These are phyloP conservation scores for Acrocephalus arundinaceus DNA, from an alignment of 2,113 vertebrate genomes.

Conservation along the genomic window DNA sequence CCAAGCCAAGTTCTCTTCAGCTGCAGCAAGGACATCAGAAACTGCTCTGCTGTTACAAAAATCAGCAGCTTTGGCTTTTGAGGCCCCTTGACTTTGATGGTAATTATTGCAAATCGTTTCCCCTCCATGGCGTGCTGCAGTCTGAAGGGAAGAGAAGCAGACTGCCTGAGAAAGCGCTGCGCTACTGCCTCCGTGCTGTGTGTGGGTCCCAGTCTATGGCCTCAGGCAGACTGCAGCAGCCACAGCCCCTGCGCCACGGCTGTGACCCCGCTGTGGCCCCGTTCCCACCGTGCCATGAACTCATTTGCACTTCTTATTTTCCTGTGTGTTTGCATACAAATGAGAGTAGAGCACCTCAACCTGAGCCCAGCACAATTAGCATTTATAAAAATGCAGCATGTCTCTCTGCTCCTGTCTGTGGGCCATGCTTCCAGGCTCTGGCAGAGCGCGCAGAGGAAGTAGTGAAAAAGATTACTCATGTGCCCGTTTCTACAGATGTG, in stretches of 20 bases:
- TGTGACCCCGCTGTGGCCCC: fast-evolving
- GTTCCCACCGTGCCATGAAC: not conserved
- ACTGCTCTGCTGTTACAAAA: not conserved
- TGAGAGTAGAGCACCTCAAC: not conserved
- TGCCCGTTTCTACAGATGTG: not conserved
- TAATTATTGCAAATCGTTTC: not conserved
- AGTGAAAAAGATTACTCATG: not conserved
- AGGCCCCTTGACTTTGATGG: not conserved
- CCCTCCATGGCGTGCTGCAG: too few relatives aligned
- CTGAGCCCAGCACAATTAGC: not conserved
- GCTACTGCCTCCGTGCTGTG: fast-evolving
- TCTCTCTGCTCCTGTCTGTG: not conserved
- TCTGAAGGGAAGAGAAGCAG: not conserved
- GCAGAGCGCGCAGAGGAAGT: not conserved
- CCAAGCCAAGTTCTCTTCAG: not conserved
- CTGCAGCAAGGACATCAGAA: not conserved
- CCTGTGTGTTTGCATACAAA: not conserved
- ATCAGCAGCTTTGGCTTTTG: not conserved
- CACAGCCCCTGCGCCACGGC: fast-evolving
- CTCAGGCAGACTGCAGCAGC: not conserved
- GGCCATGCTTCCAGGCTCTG: not conserved
- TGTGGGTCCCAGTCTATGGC: fast-evolving
- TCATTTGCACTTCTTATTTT: not conserved
- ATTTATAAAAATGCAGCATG: not conserved
- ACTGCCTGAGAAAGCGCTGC: fast-evolving